These are phyloP conservation scores for Apaloderma vittatum DNA, from an alignment of 2,113 vertebrate genomes.

Conservation along the genomic window DNA sequence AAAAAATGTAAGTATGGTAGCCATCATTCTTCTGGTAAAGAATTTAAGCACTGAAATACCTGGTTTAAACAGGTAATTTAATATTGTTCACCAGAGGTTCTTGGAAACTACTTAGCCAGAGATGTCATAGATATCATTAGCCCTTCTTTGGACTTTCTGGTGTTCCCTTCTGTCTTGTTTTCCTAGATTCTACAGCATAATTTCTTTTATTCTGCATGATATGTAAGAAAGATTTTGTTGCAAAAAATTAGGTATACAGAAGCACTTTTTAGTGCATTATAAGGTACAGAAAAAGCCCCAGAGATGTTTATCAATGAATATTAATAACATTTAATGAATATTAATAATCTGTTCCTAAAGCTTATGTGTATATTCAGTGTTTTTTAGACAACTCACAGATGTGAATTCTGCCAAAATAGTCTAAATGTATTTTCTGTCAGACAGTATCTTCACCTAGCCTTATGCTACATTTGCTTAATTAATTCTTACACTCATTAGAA, in stretches of 20 bases:
- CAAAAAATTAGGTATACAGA: background rate
- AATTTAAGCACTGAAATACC: background rate
- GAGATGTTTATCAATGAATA: background rate
- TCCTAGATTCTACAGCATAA: background rate
- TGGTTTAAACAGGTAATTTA: background rate
- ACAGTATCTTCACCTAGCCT: background rate
- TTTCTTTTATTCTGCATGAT: background rate
- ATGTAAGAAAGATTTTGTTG: background rate
- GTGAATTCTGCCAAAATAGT: background rate
- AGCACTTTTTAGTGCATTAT: background rate
- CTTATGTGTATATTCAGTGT: background rate
- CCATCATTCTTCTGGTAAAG: accelerated
- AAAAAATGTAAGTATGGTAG: background rate
- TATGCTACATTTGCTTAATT: background rate
- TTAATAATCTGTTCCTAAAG: background rate
- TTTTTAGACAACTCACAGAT: background rate
- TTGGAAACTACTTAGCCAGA: background rate
- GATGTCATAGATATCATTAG: background rate
- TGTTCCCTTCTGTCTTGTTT: background rate
- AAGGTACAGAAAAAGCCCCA: background rate
- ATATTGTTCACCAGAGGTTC: background rate
- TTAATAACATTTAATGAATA: background rate
- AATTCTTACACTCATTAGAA: background rate
- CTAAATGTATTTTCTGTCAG: background rate
- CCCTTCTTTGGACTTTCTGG: accelerated